Conservation (phyloP, 2,888 invertebrate species). For the Choristoneura rosaceana region DNA sequence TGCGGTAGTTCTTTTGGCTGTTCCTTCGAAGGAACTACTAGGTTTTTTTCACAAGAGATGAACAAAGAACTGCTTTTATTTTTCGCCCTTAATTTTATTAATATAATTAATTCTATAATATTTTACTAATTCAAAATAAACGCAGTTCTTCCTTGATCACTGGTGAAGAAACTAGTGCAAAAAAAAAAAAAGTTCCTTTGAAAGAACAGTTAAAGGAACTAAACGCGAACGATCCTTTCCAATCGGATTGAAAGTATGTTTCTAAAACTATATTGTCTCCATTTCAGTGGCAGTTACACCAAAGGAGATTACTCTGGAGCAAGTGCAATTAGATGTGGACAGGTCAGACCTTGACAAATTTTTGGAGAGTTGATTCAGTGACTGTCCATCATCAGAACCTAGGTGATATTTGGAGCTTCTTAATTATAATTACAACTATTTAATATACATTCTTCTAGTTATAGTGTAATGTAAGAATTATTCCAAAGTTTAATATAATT, state of each 20-base stretch:
- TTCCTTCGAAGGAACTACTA: too few species aligned
- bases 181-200: too few species aligned
- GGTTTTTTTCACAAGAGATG: too few species aligned
- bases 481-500: constrained; percentile 65
- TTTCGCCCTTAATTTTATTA: too few species aligned
- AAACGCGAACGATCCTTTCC: too few species aligned
- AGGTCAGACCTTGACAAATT: constrained; percentile 71
- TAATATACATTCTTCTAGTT: constrained; percentile 52
- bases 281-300: constrained; percentile 59
- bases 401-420: constrained; percentile 60
- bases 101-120: too few species aligned
- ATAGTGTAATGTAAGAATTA: constrained; percentile 50
- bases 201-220: too few species aligned
- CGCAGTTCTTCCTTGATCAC: too few species aligned
- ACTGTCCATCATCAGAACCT: constrained; percentile 14
- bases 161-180: too few species aligned
- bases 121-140: too few species aligned
- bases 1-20: too few species aligned
- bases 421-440: constrained; percentile 51
- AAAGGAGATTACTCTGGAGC: constrained; percentile 70
- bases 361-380: constrained; percentile 66
- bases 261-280: neutral
- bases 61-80: too few species aligned
- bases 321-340: constrained; percentile 75
- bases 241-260: neutral